These are phyloP conservation scores for Polydrusus pterygomalis DNA, from an alignment of 2,888 invertebrate genomes.

Conservation along the genomic window DNA sequence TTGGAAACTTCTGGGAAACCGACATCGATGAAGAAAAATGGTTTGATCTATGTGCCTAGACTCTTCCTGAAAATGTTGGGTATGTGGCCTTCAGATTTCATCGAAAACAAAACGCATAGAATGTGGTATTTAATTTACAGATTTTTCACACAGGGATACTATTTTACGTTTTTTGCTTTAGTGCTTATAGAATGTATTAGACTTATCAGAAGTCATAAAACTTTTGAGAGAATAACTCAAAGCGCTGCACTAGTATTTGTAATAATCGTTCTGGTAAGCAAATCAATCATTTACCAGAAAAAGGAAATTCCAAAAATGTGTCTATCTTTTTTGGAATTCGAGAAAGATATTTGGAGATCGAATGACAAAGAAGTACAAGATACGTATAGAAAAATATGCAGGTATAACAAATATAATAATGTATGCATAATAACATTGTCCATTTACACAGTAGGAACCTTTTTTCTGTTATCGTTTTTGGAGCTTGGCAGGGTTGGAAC, in stretches of 20 bases:
- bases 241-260: slow-evolving; percentile 11
- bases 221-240: background rate
- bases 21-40: background rate
- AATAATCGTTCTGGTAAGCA: background rate
- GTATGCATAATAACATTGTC: background rate
- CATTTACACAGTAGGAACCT: background rate
- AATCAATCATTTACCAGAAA: slow-evolving; percentile 20
- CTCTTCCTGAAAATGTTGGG: slow-evolving; percentile 13
- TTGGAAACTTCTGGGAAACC: background rate
- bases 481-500: background rate
- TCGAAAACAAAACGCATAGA: background rate
- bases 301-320: slow-evolving; percentile 21
- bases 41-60: slow-evolving; percentile 10
- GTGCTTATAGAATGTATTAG: background rate
- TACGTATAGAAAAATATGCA: background rate
- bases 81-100: slow-evolving; percentile 7
- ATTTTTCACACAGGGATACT: background rate
- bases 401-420: slow-evolving; percentile 14
- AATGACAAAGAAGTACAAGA: slow-evolving; percentile 13
- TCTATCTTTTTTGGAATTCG: background rate
- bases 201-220: background rate
- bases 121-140: slow-evolving; percentile 9
- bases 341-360: slow-evolving; percentile 1
- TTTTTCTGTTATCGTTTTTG: background rate
- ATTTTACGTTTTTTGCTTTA: background rate